Percentiles rank a stretch among this genome's conserved stretches.
These are phyloP conservation scores for Scaptomyza hsui DNA, from an alignment of 1,140 invertebrate species.

Conservation along the genomic window DNA sequence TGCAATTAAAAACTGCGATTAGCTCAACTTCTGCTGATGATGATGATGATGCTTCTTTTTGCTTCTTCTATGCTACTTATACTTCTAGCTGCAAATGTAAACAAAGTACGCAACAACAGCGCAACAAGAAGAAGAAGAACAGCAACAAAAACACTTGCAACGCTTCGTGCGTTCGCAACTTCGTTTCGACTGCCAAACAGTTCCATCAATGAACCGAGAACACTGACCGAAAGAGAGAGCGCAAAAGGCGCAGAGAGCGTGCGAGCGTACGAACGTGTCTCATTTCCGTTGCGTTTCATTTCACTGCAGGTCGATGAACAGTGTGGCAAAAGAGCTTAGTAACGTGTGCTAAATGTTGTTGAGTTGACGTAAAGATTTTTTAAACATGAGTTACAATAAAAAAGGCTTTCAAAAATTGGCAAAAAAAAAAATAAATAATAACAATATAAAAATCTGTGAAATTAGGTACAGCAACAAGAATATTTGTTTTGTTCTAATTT, in stretches of 20 bases:
- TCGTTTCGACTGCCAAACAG: conserved; percentile 64
- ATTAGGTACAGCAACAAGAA: no score
- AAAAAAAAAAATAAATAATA: no score
- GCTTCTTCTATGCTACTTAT: conserved; percentile 1
- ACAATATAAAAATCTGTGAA: no score
- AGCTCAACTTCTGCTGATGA: conserved; percentile 28
- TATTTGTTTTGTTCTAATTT: no score
- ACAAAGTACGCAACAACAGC: conserved; percentile 27
- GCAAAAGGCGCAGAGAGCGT: conserved; percentile 4
- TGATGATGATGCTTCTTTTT: conserved; percentile 10
- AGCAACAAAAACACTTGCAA: conserved; percentile 35
- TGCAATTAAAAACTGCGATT: conserved; percentile 49
- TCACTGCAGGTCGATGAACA: conserved; percentile 27
- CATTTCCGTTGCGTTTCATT: conserved; percentile 51
- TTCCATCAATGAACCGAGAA: conserved; percentile 67
- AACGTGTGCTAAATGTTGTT: neutral
- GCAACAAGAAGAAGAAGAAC: conserved; percentile 6
- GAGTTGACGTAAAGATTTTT: neutral
- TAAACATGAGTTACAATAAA: no score
- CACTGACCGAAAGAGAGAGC: neutral
- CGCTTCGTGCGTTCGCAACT: conserved; percentile 36
- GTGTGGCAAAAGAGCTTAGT: neutral
- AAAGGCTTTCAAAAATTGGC: no score
- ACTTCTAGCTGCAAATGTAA: conserved; percentile 32
- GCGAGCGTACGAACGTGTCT: conserved; percentile 25